Evolutionary conservation across 2,888 invertebrate species (phyloP).

Genomic region (Cryptus armator): DNA sequence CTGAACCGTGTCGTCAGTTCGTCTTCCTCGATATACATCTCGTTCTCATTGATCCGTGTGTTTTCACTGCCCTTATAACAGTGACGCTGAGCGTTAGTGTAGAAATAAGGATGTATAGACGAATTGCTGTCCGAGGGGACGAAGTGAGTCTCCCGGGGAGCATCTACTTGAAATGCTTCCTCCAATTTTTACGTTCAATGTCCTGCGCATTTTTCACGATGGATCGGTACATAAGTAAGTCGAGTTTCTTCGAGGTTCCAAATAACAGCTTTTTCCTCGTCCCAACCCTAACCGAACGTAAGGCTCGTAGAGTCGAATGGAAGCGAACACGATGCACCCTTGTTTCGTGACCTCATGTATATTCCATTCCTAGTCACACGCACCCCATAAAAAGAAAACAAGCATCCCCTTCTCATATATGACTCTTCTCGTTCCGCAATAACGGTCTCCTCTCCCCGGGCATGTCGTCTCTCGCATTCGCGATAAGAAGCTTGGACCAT

Average conservation of each 20-base stretch:
- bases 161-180: conserved; percentile 76
- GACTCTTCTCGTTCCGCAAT: conserved; percentile 68
- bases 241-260: conserved; percentile 25
- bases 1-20: background rate
- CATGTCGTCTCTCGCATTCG: conserved; percentile 26
- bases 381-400: conserved; percentile 79
- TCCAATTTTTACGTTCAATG: conserved; percentile 29
- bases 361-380: conserved; percentile 80
- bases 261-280: background rate
- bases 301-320: background rate
- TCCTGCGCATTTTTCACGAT: conserved; percentile 22
- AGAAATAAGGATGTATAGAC: conserved; percentile 38
- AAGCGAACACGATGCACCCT: conserved; percentile 57
- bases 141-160: conserved; percentile 75
- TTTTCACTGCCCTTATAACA: background rate
- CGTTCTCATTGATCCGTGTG: background rate
- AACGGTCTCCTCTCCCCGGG: conserved; percentile 64
- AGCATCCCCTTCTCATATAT: conserved; percentile 68
- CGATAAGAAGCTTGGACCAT: conserved; percentile 48
- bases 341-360: conserved; percentile 77
- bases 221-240: conserved; percentile 57
- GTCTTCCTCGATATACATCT: background rate
- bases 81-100: conserved; percentile 9
- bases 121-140: conserved; percentile 12
- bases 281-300: conserved; percentile 4